A percentile compares a stretch with the other conserved stretches of the same genome.
Evolutionary conservation across 2,113 vertebrate genomes (phyloP).

Genomic region (Prolemur simus): DNA sequence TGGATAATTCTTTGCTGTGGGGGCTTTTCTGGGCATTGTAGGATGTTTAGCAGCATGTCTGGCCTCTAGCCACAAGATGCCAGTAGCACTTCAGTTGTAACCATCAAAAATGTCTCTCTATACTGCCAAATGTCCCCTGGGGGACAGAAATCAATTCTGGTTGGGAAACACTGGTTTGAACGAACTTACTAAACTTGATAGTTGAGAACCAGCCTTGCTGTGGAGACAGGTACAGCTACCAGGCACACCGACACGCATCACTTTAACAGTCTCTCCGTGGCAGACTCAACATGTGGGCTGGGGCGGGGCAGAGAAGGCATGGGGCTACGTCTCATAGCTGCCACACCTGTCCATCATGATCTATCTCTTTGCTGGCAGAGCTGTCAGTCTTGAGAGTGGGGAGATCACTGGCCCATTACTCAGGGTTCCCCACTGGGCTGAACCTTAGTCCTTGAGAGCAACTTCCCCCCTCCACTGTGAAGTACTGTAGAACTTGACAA

Average conservation of each 20-base stretch:
- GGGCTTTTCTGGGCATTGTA: not conserved
- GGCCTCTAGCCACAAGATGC: constrained; percentile 13
- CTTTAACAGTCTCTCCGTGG: not conserved
- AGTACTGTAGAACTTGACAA: not conserved
- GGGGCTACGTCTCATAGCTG: not conserved
- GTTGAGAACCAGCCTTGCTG: not conserved
- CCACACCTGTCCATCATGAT: not conserved
- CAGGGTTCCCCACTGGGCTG: not conserved
- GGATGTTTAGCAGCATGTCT: not conserved
- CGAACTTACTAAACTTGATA: not conserved
- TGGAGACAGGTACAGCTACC: not conserved
- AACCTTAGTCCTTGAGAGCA: constrained; percentile 44
- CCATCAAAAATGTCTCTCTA: not conserved
- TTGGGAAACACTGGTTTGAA: not conserved
- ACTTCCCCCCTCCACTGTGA: not conserved
- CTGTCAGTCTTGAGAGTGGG: not conserved
- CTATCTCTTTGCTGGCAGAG: not conserved
- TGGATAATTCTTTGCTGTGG: not conserved
- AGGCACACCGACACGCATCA: not conserved
- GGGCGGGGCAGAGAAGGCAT: fast-evolving
- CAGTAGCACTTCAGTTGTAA: not conserved
- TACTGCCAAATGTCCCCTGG: not conserved
- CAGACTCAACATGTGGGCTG: not conserved
- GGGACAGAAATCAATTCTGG: not conserved
- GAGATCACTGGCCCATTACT: not conserved